Conservation (phyloP, 2,113 vertebrate species). For the Trematocara stigmaticum region DNA sequence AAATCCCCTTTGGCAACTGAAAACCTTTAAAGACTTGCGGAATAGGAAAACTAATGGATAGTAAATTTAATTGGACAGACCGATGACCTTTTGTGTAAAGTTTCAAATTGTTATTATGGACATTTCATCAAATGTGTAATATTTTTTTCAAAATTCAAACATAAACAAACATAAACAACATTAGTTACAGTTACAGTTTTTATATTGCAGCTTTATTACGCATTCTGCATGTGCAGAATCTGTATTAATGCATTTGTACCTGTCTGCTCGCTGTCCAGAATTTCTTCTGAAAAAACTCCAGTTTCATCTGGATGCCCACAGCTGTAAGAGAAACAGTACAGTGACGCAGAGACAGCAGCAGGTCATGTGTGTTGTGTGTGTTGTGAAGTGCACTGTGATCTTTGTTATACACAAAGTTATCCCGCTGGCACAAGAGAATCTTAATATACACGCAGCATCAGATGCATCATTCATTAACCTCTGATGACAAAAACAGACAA, state of each 20-base stretch:
- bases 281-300: slow-evolving; percentile 97
- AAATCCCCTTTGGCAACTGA: not conserved
- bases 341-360: not conserved
- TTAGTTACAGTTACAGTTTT: not conserved
- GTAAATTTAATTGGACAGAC: not conserved
- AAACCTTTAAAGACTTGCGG: not conserved
- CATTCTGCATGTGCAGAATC: not conserved
- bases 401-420: not conserved
- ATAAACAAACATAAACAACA: not conserved
- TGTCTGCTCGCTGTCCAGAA: slow-evolving; percentile 99
- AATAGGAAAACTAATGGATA: rapidly evolving
- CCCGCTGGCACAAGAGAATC: not conserved
- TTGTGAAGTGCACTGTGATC: not conserved
- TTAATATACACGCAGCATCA: not conserved
- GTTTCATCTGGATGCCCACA: slow-evolving; percentile 99
- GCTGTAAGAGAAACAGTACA: slow-evolving; percentile 77
- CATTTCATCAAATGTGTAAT: not conserved
- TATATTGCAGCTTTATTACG: not conserved
- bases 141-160: not conserved
- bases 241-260: slow-evolving; percentile 64
- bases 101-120: not conserved
- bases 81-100: not conserved
- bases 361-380: not conserved
- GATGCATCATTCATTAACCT: not conserved
- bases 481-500: not conserved